Evolutionary conservation across 2,113 vertebrate species (phyloP), one percentile per base, ranked within the genome.

Genomic region (Callospermophilus lateralis): DNA sequence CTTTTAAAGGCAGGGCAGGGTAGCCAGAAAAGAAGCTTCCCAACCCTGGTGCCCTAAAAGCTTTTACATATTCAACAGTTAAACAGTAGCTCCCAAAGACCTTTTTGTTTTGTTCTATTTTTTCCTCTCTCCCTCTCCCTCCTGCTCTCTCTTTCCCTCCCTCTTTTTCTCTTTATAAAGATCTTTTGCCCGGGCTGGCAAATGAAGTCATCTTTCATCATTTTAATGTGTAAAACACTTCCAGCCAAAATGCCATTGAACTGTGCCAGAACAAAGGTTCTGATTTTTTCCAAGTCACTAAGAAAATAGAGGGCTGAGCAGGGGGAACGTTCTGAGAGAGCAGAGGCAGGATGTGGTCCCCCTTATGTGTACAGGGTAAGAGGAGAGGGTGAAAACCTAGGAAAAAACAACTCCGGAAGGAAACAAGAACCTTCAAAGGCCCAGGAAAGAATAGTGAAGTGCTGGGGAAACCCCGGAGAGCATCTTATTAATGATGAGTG

Each of bases 151-250:
- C 45, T 17, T 19, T 32, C 37, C 3, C 20, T 34, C 42, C 32
- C 19, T 24, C 4, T 53, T 10, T 34, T 6, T n/a, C 15, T 32
- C 67, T 30, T 94, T 89, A 95, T 45, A 70, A 78, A 80, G 65
- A 63, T 92, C 65, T 68, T 97, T 97, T 94, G 91, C 89, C 84
- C 85, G 16, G 12, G 83, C 89, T 94, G 68, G 79, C 95, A 96
- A 96, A 92, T 90, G 88, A 95, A 94, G 39, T 81, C 72, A 95
- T 78, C 53, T 45, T 93, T 97, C 79, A 91, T 67, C 84, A 17
- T 90, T 94, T 95, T 92, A 94, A 95, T 89, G 73, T 92, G 78
- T 74, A 96, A 94, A 95, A 63, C 34, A 55, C 97, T 90, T 93
- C 86, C 86, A 96, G 53, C 74, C 83, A 83, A 94, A 97, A 94